A percentile compares a stretch with the other conserved stretches of the same genome.
phyloP scores from a whole-genome alignment of 2,888 invertebrate species.

The Embidobia sp. region DNA sequence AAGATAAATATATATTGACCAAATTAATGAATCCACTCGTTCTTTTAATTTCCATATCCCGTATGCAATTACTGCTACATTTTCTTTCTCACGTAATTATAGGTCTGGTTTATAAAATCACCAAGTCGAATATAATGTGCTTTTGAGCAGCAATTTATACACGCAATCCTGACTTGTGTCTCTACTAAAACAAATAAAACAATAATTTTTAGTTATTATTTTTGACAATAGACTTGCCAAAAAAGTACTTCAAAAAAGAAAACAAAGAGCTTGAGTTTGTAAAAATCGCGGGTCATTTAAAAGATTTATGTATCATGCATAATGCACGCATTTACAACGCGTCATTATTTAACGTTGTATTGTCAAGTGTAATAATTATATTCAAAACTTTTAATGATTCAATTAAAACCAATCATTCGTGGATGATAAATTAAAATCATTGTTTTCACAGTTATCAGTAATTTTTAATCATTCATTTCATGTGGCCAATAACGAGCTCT shows the following conservation, averaged over 20 bases:
- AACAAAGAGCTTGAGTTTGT: too few species aligned
- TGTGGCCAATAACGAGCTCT: too few species aligned
- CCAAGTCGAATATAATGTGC: too few species aligned
- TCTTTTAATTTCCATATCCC: slow-evolving; percentile 13
- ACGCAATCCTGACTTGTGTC: slow-evolving; percentile 1
- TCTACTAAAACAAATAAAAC: slow-evolving; percentile 5
- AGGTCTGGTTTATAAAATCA: slow-evolving; percentile 21
- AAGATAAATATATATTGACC: slow-evolving; percentile 12
- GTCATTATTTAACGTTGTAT: slow-evolving; percentile 9
- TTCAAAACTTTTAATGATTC: slow-evolving; percentile 12
- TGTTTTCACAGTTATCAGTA: too few species aligned
- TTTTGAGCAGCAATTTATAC: too few species aligned
- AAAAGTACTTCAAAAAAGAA: too few species aligned
- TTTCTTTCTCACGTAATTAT: slow-evolving; percentile 11
- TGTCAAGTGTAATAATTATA: slow-evolving; percentile 17
- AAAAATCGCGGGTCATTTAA: too few species aligned
- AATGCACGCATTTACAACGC: not conserved
- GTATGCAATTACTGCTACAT: slow-evolving; percentile 21
- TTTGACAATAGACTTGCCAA: too few species aligned
- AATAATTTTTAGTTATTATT: too few species aligned
- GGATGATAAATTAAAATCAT: too few species aligned
- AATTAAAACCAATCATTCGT: too few species aligned
- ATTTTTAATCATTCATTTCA: too few species aligned
- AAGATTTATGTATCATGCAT: slow-evolving; percentile 8
- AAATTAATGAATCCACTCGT: slow-evolving; percentile 13